Evolutionary conservation across 1,140 invertebrate genomes (phyloP).

Genomic region (Penaeus chinensis): DNA sequence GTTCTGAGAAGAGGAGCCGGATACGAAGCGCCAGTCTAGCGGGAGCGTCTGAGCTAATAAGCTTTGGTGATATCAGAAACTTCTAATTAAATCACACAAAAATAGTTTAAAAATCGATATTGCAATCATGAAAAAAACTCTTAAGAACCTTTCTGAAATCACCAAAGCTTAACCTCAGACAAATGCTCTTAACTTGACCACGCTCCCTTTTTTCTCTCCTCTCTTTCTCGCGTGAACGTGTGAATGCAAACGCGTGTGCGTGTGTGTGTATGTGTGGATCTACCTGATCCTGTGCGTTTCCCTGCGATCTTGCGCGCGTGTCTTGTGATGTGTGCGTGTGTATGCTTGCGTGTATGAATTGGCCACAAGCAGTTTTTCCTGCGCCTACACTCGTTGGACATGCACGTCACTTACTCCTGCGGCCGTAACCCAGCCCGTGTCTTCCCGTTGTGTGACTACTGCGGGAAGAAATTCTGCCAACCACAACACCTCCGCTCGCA

Average conservation of each 20-base stretch:
- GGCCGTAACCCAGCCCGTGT: constrained; percentile 80
- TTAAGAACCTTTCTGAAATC: neutral
- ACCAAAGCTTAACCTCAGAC: constrained; percentile 15
- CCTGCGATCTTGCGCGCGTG: too few relatives aligned
- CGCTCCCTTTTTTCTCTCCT: constrained; percentile 57
- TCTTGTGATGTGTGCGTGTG: constrained; percentile 1
- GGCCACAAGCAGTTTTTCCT: constrained; percentile 75
- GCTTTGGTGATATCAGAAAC: constrained; percentile 13
- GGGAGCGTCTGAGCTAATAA: constrained; percentile 50
- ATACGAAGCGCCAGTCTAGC: constrained; percentile 29
- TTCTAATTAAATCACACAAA: neutral
- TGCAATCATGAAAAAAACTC: too few relatives aligned
- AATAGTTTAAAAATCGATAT: too few relatives aligned
- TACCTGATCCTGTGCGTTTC: too few relatives aligned
- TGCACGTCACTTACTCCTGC: constrained; percentile 83
- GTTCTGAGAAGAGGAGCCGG: too few relatives aligned
- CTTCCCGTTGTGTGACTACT: constrained; percentile 80
- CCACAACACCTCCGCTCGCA: constrained; percentile 91
- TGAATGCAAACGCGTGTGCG: constrained; percentile 3
- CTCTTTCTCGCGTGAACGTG: constrained; percentile 14
- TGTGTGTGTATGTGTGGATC: too few relatives aligned
- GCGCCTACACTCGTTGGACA: constrained; percentile 81
- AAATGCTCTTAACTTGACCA: constrained; percentile 38
- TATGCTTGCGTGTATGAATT: constrained; percentile 31
- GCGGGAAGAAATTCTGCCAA: constrained; percentile 83